Conservation (phyloP, 2,888 invertebrate genomes). For the Margaritifera margaritifera region DNA sequence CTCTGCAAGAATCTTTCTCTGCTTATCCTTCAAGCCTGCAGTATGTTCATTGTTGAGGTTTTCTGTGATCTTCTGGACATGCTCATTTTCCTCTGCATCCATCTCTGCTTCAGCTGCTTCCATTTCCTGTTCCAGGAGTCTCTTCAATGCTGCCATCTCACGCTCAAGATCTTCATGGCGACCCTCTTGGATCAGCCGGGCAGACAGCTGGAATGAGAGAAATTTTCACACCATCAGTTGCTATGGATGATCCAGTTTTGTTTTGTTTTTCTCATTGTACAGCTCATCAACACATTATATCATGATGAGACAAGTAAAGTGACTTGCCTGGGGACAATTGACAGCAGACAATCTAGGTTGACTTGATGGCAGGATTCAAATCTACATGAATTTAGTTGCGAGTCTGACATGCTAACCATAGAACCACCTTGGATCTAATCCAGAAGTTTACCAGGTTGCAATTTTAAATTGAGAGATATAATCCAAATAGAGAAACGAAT, state of each 20-base stretch:
- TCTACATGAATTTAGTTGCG: no score
- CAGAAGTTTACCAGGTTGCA: no score
- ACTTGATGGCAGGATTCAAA: no score
- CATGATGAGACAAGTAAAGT: no score
- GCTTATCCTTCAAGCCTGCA: slow-evolving; percentile 28
- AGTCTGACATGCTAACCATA: no score
- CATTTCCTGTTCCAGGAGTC: slow-evolving; percentile 56
- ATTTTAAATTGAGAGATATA: no score
- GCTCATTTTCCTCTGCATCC: slow-evolving; percentile 63
- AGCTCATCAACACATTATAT: no score
- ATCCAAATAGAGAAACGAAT: no score
- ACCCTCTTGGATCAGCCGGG: slow-evolving; percentile 62
- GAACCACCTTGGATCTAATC: no score
- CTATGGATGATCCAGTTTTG: background rate
- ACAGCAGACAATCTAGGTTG: no score
- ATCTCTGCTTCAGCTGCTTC: slow-evolving; percentile 60
- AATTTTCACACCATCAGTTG: background rate
- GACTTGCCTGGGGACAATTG: no score
- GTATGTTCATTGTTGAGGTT: slow-evolving; percentile 61
- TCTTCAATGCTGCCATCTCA: slow-evolving; percentile 52
- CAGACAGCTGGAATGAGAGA: slow-evolving; percentile 51
- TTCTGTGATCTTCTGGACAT: slow-evolving; percentile 50
- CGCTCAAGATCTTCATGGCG: slow-evolving; percentile 61
- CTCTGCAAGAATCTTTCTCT: slow-evolving; percentile 19
- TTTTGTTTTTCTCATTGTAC: no score